phyloP scores from a whole-genome alignment of 2,888 invertebrate genomes.

The Neuroscelio doddi region DNA sequence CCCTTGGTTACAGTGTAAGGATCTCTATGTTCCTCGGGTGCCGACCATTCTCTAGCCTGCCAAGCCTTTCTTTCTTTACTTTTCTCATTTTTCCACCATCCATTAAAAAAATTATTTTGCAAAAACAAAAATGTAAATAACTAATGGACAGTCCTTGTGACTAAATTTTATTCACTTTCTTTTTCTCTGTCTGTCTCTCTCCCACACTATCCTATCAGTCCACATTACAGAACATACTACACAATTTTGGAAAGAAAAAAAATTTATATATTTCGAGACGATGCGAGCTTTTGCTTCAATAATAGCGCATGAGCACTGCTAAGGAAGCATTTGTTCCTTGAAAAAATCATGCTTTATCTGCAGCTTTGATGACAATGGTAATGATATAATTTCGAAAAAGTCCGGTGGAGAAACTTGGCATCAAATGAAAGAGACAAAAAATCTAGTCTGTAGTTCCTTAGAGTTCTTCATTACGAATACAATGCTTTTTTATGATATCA shows the following conservation, averaged over 20 bases:
- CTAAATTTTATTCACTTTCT: not conserved
- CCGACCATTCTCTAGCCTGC: slow-evolving; percentile 43
- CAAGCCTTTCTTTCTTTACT: slow-evolving; percentile 35
- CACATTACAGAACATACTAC: no score
- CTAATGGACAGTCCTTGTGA: not conserved
- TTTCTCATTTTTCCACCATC: slow-evolving; percentile 6
- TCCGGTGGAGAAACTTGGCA: no score
- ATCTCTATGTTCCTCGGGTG: slow-evolving; percentile 66
- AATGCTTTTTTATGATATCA: no score
- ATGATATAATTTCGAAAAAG: not conserved
- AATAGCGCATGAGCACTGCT: slow-evolving; percentile 44
- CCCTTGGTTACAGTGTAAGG: slow-evolving; percentile 74
- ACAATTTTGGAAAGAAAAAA: not conserved
- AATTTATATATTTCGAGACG: no score
- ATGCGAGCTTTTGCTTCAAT: no score
- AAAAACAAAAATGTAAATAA: not conserved
- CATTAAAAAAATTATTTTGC: not conserved
- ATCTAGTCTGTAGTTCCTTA: no score
- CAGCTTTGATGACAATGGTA: slow-evolving; percentile 28
- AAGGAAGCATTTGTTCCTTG: slow-evolving; percentile 36
- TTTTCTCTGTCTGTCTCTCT: not conserved
- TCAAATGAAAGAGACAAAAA: no score
- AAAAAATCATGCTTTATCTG: slow-evolving; percentile 41
- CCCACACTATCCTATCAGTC: not conserved
- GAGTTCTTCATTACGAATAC: no score